Evolutionary conservation across 1,140 invertebrate genomes (phyloP).

Genomic region (Chironomus tepperi): DNA sequence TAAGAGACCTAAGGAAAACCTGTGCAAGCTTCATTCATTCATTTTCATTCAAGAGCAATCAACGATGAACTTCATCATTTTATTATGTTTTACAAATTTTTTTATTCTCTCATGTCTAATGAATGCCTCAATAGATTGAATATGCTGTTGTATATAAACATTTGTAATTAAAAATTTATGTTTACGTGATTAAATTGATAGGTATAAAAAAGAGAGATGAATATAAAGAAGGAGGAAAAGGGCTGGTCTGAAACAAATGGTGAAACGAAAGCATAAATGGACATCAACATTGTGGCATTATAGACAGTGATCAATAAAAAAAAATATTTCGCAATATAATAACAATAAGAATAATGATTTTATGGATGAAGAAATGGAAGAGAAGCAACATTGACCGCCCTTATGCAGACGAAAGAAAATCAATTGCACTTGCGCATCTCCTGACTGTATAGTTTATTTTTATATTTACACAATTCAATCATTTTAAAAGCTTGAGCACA

Average conservation of each 20-base stretch:
- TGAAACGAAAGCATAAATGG: conserved; percentile 26
- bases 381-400: background rate
- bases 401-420: background rate
- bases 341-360: background rate
- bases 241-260: conserved; percentile 24
- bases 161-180: background rate
- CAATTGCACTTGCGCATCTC: background rate
- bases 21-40: conserved; percentile 13
- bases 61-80: background rate
- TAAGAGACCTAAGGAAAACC: no score
- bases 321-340: background rate
- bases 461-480: no score
- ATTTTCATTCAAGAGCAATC: background rate
- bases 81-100: conserved; percentile 4
- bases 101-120: background rate
- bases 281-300: conserved; percentile 9
- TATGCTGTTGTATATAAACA: background rate
- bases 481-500: background rate
- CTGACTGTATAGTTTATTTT: no score
- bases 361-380: background rate
- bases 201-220: conserved; percentile 26
- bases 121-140: background rate
- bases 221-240: conserved; percentile 25
- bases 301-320: background rate
- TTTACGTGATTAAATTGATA: conserved; percentile 27